phyloP scores from a whole-genome alignment of 2,888 invertebrate species.

The Papilio demoleus region DNA sequence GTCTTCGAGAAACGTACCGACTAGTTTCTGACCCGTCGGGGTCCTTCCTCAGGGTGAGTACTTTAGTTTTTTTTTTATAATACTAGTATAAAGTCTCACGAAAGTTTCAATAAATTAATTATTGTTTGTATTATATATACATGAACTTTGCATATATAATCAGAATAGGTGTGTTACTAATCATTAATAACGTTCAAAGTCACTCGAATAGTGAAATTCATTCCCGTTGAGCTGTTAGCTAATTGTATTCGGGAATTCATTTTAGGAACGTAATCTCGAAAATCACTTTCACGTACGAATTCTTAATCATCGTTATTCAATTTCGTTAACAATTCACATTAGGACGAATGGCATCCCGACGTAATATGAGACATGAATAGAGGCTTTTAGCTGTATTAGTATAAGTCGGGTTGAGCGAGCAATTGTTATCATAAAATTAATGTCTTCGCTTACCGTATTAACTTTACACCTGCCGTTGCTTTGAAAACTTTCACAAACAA shows the following conservation, averaged over 20 bases:
- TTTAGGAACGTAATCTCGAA: conserved; percentile 30
- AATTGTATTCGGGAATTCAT: conserved; percentile 34
- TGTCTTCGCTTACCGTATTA: conserved; percentile 65
- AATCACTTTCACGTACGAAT: conserved; percentile 24
- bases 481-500: conserved; percentile 43
- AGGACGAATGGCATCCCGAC: conserved; percentile 42
- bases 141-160: not conserved
- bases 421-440: conserved; percentile 72
- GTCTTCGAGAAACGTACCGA: no score
- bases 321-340: conserved; percentile 39
- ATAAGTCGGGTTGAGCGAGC: conserved; percentile 60
- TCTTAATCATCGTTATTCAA: conserved; percentile 39
- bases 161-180: not conserved
- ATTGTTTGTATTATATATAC: not conserved
- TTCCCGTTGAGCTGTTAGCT: conserved; percentile 14
- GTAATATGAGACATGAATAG: conserved; percentile 64
- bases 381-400: conserved; percentile 73
- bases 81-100: no score
- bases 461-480: conserved; percentile 63
- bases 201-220: not conserved
- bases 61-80: no score
- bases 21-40: no score
- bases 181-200: not conserved
- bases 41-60: no score
- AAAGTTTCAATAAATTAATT: no score